Base-by-base conservation (phyloP, 2,113 vertebrate species). In the Crypturellus undulatus region DNA sequence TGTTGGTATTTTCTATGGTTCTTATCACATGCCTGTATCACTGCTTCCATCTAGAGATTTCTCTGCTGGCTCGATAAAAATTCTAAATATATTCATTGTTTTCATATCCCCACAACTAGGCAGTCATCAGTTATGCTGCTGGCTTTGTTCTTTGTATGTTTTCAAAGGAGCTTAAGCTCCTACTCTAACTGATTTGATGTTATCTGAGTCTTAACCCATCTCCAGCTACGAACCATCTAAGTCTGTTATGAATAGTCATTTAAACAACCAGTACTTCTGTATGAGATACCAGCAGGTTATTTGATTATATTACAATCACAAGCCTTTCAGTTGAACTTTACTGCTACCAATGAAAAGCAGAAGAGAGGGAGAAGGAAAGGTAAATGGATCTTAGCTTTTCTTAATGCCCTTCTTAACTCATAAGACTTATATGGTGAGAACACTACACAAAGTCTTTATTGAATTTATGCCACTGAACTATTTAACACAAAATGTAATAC, bases 401-500 rank as follows among this genome's bases (percentile, higher is more conserved):
- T 96, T 91, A 70, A 58, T 89, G 89, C 77, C 71, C 92, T 93
- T 81, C 87, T 86, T 93, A 76, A 68, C 83, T 81, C 83, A 30
- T 62, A 91, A 78, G 9, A 95, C 54, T 88, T 51, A 13, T 38
- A 80, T 21, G 59, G 86, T 47, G 89, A 95, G 70, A 71, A 83
- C 6, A 36, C 81, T 93, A 94, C 90, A 96, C 94, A 93, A 92
- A 79, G 80, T 79, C 96, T 95, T 96, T 95, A 93, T 47, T 97
- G 96, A 97, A 96, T 92, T 96, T 89, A 43, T 87, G 90, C 86
- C 86, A 90, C 94, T 94, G 92, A 97, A 93, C 87, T 96, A 91
- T 97, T 97, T 97, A 97, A 96, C 89, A 94, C 72, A 95, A 97
- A 98, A 93, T 71, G 91, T 89, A 80, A 80, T 68, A 82, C 68